These are phyloP conservation scores for Aptenodytes forsteri DNA, from an alignment of 2,113 vertebrate species.

Conservation along the genomic window DNA sequence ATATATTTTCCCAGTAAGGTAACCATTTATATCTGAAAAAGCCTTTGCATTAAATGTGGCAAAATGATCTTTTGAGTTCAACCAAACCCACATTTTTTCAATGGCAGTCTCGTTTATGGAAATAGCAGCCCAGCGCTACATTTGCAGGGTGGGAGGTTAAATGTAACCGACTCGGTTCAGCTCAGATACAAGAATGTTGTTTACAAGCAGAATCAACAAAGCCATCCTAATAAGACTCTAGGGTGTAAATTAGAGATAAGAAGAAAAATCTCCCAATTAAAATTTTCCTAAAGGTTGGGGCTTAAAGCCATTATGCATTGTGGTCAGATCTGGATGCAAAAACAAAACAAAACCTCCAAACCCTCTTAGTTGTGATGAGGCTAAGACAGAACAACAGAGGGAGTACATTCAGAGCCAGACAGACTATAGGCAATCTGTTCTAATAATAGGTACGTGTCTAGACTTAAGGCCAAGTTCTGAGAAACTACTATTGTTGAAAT, in stretches of 20 bases:
- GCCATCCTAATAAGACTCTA: constrained; percentile 62
- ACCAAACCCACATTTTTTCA: background rate
- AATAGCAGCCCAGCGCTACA: background rate
- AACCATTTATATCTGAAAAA: background rate
- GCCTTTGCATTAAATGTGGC: background rate
- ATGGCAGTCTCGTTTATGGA: background rate
- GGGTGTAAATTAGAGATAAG: constrained; percentile 60
- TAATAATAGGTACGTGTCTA: constrained; percentile 24
- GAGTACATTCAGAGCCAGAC: background rate
- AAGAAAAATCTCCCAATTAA: constrained; percentile 73
- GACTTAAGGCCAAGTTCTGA: background rate
- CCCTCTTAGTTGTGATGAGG: background rate
- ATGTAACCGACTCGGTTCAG: constrained; percentile 6
- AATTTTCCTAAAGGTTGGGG: constrained; percentile 51
- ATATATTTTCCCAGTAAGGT: background rate
- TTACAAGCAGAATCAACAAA: constrained; percentile 63
- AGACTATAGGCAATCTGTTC: background rate
- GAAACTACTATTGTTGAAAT: background rate
- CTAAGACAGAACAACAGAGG: background rate
- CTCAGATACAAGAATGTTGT: constrained; percentile 25
- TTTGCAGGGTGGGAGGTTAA: constrained; percentile 49
- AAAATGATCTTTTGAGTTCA: constrained; percentile 1
- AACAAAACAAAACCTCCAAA: background rate
- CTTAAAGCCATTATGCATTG: constrained; percentile 32
- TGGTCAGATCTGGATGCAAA: constrained; percentile 18